Conservation (phyloP, 2,888 invertebrate species). For the Drosophila kambysellisi region DNA sequence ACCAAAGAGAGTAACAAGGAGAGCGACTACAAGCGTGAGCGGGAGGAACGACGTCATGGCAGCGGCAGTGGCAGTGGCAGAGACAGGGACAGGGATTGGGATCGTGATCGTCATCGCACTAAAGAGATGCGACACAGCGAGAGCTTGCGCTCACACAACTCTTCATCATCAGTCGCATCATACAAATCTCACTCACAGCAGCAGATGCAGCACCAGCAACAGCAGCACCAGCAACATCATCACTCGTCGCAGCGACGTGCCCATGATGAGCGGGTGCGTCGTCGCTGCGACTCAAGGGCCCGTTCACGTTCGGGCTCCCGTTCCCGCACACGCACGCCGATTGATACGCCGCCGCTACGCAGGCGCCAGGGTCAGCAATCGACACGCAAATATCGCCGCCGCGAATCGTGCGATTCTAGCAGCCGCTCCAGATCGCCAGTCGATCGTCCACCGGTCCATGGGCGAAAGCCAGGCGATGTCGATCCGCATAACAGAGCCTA, state of each 20-base stretch:
- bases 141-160: conserved; percentile 42
- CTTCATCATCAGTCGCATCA: conserved; percentile 39
- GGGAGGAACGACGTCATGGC: conserved; percentile 43
- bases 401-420: conserved; percentile 54
- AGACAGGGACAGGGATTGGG: conserved; percentile 38
- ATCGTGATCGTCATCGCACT: conserved; percentile 33
- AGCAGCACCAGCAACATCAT: conserved; percentile 6
- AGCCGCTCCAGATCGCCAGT: conserved; percentile 66
- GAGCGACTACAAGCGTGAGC: conserved; percentile 60
- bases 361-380: conserved; percentile 22
- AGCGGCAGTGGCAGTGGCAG: conserved; percentile 29
- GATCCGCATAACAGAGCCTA: conserved; percentile 25
- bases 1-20: conserved; percentile 68
- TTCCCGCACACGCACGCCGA: conserved; percentile 60
- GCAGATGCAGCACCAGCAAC: background rate
- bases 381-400: conserved; percentile 61
- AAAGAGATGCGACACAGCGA: conserved; percentile 58
- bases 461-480: conserved; percentile 23
- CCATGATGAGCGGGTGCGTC: conserved; percentile 63
- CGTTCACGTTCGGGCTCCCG: conserved; percentile 64
- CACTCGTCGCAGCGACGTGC: conserved; percentile 51
- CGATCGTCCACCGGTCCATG: conserved; percentile 11
- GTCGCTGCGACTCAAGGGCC: conserved; percentile 61
- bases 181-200: conserved; percentile 55
- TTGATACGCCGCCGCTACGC: conserved; percentile 20